These are phyloP conservation scores for Tinea trinotella DNA, from an alignment of 2,888 invertebrate species.

Conservation along the genomic window DNA sequence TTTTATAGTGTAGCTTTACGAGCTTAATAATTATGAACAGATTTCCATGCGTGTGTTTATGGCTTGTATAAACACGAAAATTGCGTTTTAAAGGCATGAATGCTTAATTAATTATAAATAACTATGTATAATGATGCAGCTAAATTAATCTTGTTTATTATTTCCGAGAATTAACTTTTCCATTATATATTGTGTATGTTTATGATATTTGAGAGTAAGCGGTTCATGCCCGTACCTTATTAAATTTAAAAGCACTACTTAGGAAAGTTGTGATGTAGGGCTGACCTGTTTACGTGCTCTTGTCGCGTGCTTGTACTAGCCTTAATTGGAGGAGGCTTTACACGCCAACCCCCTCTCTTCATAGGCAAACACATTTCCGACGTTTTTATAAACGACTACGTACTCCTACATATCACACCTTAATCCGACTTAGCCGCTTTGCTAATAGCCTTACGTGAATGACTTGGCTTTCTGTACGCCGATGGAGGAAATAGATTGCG, in stretches of 20 bases:
- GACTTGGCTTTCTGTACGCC: neutral
- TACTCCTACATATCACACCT: slow-evolving; percentile 14
- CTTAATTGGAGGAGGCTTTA: slow-evolving; percentile 54
- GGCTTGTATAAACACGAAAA: neutral
- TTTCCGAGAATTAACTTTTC: neutral
- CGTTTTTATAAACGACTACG: slow-evolving; percentile 16
- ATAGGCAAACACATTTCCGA: slow-evolving; percentile 17
- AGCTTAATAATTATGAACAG: neutral
- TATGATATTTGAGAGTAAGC: slow-evolving; percentile 1
- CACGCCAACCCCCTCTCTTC: slow-evolving; percentile 14
- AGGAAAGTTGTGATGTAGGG: slow-evolving; percentile 16
- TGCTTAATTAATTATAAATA: neutral
- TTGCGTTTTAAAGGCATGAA: neutral
- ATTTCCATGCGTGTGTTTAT: neutral
- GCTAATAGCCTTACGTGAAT: slow-evolving; percentile 14
- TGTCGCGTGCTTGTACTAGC: slow-evolving; percentile 53
- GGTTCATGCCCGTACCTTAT: slow-evolving; percentile 9
- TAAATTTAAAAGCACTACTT: slow-evolving; percentile 16
- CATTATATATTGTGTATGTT: neutral
- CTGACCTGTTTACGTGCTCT: slow-evolving; percentile 35
- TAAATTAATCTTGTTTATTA: neutral
- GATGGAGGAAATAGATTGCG: neutral
- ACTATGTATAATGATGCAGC: neutral
- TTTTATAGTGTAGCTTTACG: neutral
- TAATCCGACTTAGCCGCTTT: slow-evolving; percentile 7